Evolutionary conservation across 2,797 vertebrate species (phyloP).

Genomic region (Rhinatrema bivittatum): DNA sequence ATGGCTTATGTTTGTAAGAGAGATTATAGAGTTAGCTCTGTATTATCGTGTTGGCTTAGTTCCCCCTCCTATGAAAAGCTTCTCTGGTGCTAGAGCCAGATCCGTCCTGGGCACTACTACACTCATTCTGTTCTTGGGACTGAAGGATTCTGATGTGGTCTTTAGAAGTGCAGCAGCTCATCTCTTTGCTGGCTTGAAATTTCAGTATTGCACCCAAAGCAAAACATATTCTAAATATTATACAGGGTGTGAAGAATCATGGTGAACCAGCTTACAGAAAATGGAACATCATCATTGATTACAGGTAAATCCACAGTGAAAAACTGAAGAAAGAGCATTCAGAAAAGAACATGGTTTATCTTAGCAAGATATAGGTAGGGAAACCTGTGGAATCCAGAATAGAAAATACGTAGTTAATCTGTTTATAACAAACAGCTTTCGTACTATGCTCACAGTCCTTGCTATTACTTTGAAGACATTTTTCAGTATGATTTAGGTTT

Average conservation of each 20-base stretch:
- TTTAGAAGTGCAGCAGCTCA: background rate
- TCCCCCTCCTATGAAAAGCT: constrained; percentile 11
- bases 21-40: constrained; percentile 6
- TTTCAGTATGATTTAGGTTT: too few species aligned
- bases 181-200: constrained; percentile 29
- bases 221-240: constrained; percentile 37
- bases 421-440: too few species aligned
- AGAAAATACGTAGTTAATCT: too few species aligned
- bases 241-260: constrained; percentile 47
- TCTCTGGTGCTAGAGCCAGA: constrained; percentile 4
- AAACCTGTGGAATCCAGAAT: background rate
- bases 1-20: background rate
- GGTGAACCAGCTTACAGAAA: constrained; percentile 47
- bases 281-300: constrained; percentile 45
- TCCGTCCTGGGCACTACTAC: background rate
- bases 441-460: too few species aligned
- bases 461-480: too few species aligned
- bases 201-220: constrained; percentile 42
- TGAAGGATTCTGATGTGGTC: background rate
- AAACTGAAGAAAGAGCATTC: background rate
- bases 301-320: constrained; percentile 56
- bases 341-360: background rate
- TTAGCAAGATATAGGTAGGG: background rate
- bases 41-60: background rate
- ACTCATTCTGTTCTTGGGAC: constrained; percentile 2